These are phyloP conservation scores for Bolinopsis microptera DNA, from an alignment of 37 sponge, comb jelly and placozoan genomes.

Conservation along the genomic window DNA sequence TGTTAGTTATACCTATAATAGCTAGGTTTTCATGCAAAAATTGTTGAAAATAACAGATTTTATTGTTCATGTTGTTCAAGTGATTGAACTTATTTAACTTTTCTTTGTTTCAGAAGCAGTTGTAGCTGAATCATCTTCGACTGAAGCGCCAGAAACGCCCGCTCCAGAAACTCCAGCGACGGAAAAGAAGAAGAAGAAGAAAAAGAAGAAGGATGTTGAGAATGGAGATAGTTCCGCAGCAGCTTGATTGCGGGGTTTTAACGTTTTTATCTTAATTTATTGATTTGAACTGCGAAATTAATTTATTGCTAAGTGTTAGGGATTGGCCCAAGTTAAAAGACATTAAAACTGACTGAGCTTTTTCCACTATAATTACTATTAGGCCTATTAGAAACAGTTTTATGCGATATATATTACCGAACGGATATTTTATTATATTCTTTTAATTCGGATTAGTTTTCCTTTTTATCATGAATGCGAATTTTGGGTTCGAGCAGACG, in stretches of 20 bases:
- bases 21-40: too few species aligned
- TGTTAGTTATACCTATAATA: too few species aligned
- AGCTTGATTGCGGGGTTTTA: background rate
- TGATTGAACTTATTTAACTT: too few species aligned
- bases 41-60: too few species aligned
- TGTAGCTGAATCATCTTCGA: too few species aligned
- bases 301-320: background rate
- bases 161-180: slow-evolving; percentile 23
- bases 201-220: slow-evolving; percentile 14
- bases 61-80: too few species aligned
- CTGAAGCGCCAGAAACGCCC: too few species aligned
- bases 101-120: background rate
- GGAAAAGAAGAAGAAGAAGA: slow-evolving; percentile 39
- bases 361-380: too few species aligned
- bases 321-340: background rate
- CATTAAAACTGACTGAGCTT: too few species aligned
- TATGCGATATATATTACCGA: background rate
- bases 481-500: too few species aligned
- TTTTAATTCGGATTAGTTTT: background rate
- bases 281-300: background rate
- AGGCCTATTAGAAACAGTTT: background rate
- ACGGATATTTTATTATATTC: background rate
- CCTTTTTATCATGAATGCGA: background rate
- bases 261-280: background rate
- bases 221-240: background rate